phyloP scores from a whole-genome alignment of 2,888 invertebrate genomes.

The Morinoia aosen region DNA sequence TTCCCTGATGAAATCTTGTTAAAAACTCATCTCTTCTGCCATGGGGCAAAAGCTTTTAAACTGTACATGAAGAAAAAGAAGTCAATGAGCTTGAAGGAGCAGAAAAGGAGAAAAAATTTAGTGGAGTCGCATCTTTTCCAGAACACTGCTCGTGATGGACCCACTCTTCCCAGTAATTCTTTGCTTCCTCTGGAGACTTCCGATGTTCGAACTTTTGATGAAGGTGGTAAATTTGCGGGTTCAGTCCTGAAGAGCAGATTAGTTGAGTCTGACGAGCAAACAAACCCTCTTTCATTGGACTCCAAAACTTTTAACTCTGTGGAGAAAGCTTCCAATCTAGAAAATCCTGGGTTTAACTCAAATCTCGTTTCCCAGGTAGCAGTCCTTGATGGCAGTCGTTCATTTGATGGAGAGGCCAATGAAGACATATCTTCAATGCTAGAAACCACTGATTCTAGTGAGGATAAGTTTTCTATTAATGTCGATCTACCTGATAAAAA shows the following conservation, averaged over 20 bases:
- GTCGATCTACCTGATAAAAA: not conserved
- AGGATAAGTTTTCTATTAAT: not conserved
- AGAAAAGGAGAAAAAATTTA: not conserved
- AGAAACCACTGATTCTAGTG: not conserved
- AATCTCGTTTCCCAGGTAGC: not conserved
- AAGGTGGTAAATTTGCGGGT: not conserved
- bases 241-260: not conserved
- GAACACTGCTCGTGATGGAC: not conserved
- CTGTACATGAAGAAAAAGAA: not conserved
- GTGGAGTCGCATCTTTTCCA: not conserved
- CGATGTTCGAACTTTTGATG: not conserved
- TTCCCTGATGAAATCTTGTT: conserved; percentile 58
- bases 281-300: not conserved
- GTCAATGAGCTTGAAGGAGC: not conserved
- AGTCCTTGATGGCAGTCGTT: not conserved
- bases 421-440: not conserved
- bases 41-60: conserved; percentile 54
- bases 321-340: not conserved
- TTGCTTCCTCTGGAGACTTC: not conserved
- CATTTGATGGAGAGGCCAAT: not conserved
- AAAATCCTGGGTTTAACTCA: not conserved
- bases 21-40: conserved; percentile 61
- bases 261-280: not conserved
- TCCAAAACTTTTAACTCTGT: not conserved
- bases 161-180: not conserved